These are phyloP conservation scores for Phainopepla nitens DNA, from an alignment of 2,113 vertebrate genomes.

Conservation along the genomic window DNA sequence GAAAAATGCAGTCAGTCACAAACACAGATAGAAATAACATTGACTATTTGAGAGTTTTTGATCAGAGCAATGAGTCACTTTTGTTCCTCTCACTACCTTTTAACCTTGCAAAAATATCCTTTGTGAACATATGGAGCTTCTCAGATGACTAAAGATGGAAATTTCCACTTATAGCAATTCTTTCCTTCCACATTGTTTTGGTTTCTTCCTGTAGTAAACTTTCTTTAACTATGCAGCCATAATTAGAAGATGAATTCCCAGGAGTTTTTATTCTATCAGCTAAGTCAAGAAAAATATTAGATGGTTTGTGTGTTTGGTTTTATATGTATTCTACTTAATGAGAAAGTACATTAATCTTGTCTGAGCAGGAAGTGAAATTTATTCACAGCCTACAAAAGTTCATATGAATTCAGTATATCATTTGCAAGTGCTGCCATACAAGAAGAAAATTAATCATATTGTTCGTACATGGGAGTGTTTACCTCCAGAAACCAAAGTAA, in stretches of 20 bases:
- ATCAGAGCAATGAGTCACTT: background rate
- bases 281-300: background rate
- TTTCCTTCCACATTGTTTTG: background rate
- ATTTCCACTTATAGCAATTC: background rate
- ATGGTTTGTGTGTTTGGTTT: background rate
- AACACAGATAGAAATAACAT: background rate
- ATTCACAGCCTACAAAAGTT: background rate
- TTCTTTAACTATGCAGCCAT: background rate
- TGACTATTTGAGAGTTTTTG: background rate
- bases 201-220: background rate
- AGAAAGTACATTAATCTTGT: background rate
- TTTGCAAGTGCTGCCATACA: background rate
- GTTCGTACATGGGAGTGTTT: background rate
- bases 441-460: background rate
- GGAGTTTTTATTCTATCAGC: background rate
- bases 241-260: background rate
- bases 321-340: background rate
- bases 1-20: background rate
- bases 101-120: background rate
- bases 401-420: background rate
- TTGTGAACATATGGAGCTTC: background rate
- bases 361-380: background rate
- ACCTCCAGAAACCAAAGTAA: background rate
- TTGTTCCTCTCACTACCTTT: background rate
- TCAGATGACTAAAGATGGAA: background rate